Conservation (phyloP, 2,888 invertebrate species). For the Pteria penguin region DNA sequence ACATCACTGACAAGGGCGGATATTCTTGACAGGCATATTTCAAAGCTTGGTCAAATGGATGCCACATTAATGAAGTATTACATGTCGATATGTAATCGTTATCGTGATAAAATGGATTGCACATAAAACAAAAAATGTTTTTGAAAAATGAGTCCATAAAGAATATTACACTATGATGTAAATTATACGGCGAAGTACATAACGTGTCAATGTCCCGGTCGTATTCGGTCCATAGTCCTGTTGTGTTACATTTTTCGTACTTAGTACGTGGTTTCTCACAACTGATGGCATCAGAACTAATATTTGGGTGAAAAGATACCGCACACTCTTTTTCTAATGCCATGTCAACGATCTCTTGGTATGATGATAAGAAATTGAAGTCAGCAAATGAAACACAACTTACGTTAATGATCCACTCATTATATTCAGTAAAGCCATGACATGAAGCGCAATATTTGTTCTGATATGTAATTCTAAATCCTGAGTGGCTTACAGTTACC, state of each 20-base stretch:
- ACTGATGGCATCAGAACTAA: neutral
- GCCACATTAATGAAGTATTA: neutral
- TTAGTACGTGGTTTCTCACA: neutral
- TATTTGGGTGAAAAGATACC: neutral
- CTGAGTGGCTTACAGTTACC: neutral
- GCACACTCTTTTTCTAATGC: neutral
- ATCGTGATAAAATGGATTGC: neutral
- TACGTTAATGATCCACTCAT: neutral
- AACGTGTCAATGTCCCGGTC: too few species aligned
- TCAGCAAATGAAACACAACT: neutral
- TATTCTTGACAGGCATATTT: neutral
- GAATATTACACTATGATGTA: neutral
- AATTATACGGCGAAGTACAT: too few species aligned
- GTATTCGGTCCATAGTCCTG: too few species aligned
- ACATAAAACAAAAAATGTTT: neutral
- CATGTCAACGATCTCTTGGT: neutral
- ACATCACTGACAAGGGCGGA: neutral
- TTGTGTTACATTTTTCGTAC: neutral
- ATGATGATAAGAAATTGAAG: neutral
- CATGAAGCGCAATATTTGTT: conserved; percentile 3
- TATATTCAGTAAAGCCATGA: neutral
- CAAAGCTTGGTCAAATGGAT: neutral
- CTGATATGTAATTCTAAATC: neutral
- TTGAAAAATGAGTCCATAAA: neutral
- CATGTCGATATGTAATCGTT: neutral